Evolutionary conservation across 2,888 invertebrate genomes (phyloP), one percentile per base, ranked within the genome.

Genomic region (Hedya salicella): DNA sequence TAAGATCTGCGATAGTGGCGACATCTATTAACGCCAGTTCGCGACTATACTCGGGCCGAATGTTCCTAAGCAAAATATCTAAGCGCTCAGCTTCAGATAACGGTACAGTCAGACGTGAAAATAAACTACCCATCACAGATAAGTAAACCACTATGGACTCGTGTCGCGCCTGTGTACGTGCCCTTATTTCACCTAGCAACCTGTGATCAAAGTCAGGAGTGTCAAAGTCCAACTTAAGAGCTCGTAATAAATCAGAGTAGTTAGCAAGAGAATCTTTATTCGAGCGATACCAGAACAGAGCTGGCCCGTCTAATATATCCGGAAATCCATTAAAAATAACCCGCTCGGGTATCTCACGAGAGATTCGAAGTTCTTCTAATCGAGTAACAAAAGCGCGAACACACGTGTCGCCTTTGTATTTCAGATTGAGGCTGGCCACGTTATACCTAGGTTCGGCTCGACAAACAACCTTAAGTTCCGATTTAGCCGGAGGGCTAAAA

Each of bases 1-100:
- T 25, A 0, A 25, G 0, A 5, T 1, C 1, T 6, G 1, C 25
- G 0, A 1, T 1, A n/a, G n/a, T n/a, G n/a, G n/a, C n/a, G n/a
- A n/a, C n/a, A n/a, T n/a, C n/a, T n/a, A n/a, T 25, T 0, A 25
- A 25, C 2, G 2, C 2, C 25, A n/a, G n/a, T n/a, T 1, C 14
- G 2, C 40, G 40, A n/a, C 14, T 40, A 40, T 40, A 40, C 1
- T 40, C 40, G 5, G 40, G 40, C 3, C 40, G 40, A n/a, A 40
- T 40, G 5, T 40, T 40, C 0, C 40, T 3, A 2, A 40, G 2
- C n/a, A 14, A n/a, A 40, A 40, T 40, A 5, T 40, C 40, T 5
- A 40, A n/a, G n/a, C 40, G 40, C 13, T 40, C 40, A 3, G n/a
- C 40, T n/a, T 40, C 40, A 3, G 40, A 14, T n/a, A 40, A 5